Evolutionary conservation across 2,113 vertebrate genomes (phyloP), one percentile per base, ranked within the genome.

Genomic region (Etia nguti): DNA sequence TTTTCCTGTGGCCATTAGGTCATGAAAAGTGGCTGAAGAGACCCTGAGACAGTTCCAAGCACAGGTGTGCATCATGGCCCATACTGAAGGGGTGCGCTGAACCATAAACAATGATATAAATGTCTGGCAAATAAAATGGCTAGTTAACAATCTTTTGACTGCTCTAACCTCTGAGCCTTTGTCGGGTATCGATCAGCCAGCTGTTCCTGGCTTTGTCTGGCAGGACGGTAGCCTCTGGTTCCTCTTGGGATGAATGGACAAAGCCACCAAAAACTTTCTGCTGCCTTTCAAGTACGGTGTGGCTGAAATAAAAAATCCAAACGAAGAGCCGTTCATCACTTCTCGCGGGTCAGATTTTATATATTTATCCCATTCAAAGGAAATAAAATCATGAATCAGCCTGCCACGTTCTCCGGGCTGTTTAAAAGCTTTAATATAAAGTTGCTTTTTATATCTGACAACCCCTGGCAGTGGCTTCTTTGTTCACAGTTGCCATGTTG

Each of bases 91-190:
- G 93, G 91, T 83, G 91, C 95, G 82, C 87, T 95, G 94, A 94
- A 96, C 96, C 96, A 92, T 94, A 95, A 96, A 96, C 95, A 96
- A 96, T 96, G 94, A 96, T 96, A 96, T 96, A 96, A 97, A 97
- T 95, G 95, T 96, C 96, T 96, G 95, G 93, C 93, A 97, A 95
- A 96, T 96, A 95, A 96, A 97, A 96, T 96, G 95, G 96, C 95
- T 96, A 96, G 96, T 96, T 97, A 97, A 97, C 96, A 97, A 95
- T 96, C 96, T 96, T 96, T 96, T 97, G 96, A 96, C 96, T 95
- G 95, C 96, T 93, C 95, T 95, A 96, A 96, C 96, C 96, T 96
- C 95, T 85, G 91, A 94, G 95, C 95, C 89, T 96, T 96, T 97
- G 96, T 96, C 55, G 82, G 84, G 90, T 95, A 97, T 97, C 94